Conservation (phyloP, 2,113 vertebrate genomes). For the Dermatemys mawii region DNA sequence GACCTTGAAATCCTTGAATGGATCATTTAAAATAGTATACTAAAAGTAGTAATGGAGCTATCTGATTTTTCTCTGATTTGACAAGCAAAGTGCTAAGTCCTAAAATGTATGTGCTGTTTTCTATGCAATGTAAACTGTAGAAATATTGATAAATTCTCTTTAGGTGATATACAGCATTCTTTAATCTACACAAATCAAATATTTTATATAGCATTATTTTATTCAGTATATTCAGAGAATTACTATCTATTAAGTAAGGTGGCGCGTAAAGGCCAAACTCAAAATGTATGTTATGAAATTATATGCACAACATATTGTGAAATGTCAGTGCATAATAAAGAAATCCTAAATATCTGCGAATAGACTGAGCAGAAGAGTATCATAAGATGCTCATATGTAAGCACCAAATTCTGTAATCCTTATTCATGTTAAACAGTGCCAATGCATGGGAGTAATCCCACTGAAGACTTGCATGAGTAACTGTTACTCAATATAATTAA, state of each 20-base stretch:
- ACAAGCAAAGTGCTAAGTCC: not conserved
- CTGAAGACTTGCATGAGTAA: not conserved
- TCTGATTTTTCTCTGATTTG: not conserved
- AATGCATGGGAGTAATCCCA: not conserved
- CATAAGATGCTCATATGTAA: not conserved
- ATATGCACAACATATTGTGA: not conserved
- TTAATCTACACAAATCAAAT: not conserved
- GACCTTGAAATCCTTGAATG: not conserved
- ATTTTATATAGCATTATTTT: not conserved
- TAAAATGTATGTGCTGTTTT: not conserved
- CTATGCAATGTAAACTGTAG: not conserved
- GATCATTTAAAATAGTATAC: not conserved
- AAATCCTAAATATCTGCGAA: not conserved
- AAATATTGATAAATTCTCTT: not conserved
- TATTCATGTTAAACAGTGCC: not conserved
- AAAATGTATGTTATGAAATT: not conserved
- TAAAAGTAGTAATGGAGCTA: not conserved
- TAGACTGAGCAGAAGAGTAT: not conserved
- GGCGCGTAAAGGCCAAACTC: not conserved
- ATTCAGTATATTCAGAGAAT: not conserved
- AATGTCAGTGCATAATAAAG: not conserved
- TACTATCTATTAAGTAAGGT: not conserved
- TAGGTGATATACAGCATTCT: not conserved
- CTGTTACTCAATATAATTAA: not conserved
- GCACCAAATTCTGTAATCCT: not conserved